Evolutionary conservation across 2,888 invertebrate species (phyloP), one percentile per base, ranked within the genome.

Genomic region (Serrognathus titanus): DNA sequence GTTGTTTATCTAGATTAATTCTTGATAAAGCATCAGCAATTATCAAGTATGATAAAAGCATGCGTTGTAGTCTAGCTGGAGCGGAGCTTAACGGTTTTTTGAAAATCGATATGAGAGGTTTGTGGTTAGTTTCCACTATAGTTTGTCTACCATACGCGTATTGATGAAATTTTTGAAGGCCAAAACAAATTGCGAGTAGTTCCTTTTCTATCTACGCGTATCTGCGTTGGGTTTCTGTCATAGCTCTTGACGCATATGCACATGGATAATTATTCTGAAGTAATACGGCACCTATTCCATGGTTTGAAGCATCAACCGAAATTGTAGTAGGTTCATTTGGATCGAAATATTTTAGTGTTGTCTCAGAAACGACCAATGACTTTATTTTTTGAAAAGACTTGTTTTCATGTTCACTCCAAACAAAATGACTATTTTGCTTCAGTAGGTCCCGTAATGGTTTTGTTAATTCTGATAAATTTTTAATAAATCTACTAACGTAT

Each of bases 161-260:
- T 46, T 66, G 64, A 40, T 63, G 38, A 58, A 66, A 70, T 62
- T 56, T 64, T 11, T 41, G 9, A 5, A 43, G 12, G 2, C 57
- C 57, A 52, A 54, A 62, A 9, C 58, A 43, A 24, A 69, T 63
- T 9, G 69, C 69, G 37, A 63, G 38, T 5, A 64, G 50, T 45
- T 71, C 67, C 56, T 68, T 69, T 51, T 68, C 66, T 24, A 69
- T 68, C 55, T 71, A 68, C 13, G 69, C 65, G 51, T 70, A 70
- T 1, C 48, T 55, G 36, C 45, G 51, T 58, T 73, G 67, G 6
- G 66, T 58, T 8, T 55, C 52, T n/a, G 66, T 68, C 38, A 70
- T 47, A 2, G 68, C 45, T 52, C 58, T 60, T 8, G 68, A 70
- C 4, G 65, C 67, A 64, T 63, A 70, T 3, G 58, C 63, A 12